Base-by-base conservation (phyloP, 2,113 vertebrate species). In the Lanius ludovicianus region DNA sequence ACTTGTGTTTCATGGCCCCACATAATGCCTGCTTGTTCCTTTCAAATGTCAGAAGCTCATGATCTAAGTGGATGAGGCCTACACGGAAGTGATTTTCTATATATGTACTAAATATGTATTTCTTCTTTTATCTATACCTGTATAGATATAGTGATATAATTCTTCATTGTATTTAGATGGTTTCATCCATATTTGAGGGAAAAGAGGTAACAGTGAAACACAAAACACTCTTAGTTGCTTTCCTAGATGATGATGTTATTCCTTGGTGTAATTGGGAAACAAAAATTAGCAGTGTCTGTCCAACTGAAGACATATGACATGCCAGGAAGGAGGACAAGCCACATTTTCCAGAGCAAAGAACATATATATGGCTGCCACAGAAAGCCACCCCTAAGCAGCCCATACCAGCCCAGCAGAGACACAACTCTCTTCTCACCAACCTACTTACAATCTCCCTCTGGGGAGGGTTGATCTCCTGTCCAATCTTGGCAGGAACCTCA, bases 11-110 rank as follows among this genome's bases (percentile, higher is more conserved):
- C 68, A 15, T 10, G 28, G 44, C 15, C 7, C 12, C 25, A 23
- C 0, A 0, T 37, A 69, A 50, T 3, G 2, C 9, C 21, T 44
- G 3, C 3, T 86, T 35, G 14, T 35, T 91, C 31, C 41, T 86
- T 71, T 62, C n/a, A 14, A 2, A 0, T 53, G 52, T 31, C 22
- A 53, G 76, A 67, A 84, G 9, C 19, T 49, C 24, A 25, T 5
- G 1, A 14, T 74, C 22, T 30, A 62, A 73, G 15, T 65, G 22
- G 42, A 74, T 77, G 22, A 50, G 10, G 53, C 25, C 60, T 76
- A 57, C 0, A 1, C 11, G 49, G 31, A 93, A 73, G 16, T 65
- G 18, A 37, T 77, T 91, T 76, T 77, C 44, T 68, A 13, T 75
- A 23, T 41, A 33, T 12, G 2, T 76, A 39, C 33, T 59, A 39